Evolutionary conservation across 53 echinoderm and acorn worm species (phyloP).

Genomic region (Holothuria scabra): DNA sequence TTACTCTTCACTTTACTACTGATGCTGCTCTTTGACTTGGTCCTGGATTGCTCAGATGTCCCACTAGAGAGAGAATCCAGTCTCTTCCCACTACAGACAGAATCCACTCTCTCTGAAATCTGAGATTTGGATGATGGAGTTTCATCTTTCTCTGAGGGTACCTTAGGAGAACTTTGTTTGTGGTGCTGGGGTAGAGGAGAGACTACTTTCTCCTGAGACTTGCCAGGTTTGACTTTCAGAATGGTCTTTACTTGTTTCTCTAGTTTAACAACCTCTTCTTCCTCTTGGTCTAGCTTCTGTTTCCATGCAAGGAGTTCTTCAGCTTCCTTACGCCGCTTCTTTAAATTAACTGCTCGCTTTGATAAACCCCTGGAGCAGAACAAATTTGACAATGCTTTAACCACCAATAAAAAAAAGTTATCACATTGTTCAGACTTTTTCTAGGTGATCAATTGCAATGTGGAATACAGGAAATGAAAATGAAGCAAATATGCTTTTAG

Average conservation of each 20-base stretch:
- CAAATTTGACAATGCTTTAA: background rate
- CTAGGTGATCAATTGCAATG: too few species aligned
- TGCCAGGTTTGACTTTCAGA: conserved; percentile 46
- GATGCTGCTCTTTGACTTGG: background rate
- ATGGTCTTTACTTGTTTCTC: conserved; percentile 56
- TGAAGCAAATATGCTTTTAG: too few species aligned
- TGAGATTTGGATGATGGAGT: background rate
- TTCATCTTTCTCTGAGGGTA: background rate
- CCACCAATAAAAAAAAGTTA: too few species aligned
- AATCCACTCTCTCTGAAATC: conserved; percentile 2
- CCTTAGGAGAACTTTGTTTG: background rate
- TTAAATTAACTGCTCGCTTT: conserved; percentile 87
- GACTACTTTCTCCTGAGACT: conserved; percentile 4
- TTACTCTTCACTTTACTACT: background rate
- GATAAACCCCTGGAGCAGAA: conserved; percentile 65
- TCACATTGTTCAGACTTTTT: too few species aligned
- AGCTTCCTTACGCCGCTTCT: conserved; percentile 77
- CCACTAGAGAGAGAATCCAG: conserved; percentile 5
- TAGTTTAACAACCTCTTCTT: conserved; percentile 70
- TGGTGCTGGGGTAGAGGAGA: background rate
- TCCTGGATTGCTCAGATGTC: conserved; percentile 26
- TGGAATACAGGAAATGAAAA: too few species aligned
- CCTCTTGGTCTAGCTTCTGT: conserved; percentile 90
- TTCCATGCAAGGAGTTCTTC: conserved; percentile 96
- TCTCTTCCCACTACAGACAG: too few species aligned